Evolutionary conservation across 2,888 invertebrate genomes (phyloP).

Genomic region (Hemistola chrysoprasaria): DNA sequence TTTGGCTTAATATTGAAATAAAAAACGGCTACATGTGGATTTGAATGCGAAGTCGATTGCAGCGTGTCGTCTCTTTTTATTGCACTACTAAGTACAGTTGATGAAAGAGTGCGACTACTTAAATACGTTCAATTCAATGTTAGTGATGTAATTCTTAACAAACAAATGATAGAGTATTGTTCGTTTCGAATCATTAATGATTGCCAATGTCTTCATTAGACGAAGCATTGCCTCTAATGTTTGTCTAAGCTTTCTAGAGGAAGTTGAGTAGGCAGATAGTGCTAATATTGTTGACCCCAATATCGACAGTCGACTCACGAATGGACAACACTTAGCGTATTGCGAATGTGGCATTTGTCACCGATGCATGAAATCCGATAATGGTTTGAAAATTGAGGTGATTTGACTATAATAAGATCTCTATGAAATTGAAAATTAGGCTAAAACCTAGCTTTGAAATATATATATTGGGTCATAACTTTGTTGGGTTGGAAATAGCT

Average conservation of each 20-base stretch:
- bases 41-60: no score
- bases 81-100: no score
- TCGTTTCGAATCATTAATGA: conserved; percentile 46
- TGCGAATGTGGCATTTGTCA: conserved; percentile 18
- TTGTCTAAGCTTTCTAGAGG: conserved; percentile 68
- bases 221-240: conserved; percentile 40
- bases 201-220: conserved; percentile 60
- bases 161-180: conserved; percentile 46
- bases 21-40: no score
- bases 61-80: no score
- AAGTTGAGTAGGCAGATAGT: conserved; percentile 49
- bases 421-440: no score
- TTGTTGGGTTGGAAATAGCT: no score
- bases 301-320: conserved; percentile 38
- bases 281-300: conserved; percentile 66
- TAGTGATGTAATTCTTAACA: conserved; percentile 36
- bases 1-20: no score
- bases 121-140: no score
- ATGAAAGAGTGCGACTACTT: no score
- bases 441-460: no score
- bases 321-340: conserved; percentile 38
- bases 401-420: neutral
- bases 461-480: no score
- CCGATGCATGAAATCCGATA: conserved; percentile 13
- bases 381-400: conserved; percentile 4